Percentiles rank a stretch among this genome's conserved stretches.
These are phyloP conservation scores for Lordiphosa clarofinis DNA, from an alignment of 1,140 invertebrate genomes.

Conservation along the genomic window DNA sequence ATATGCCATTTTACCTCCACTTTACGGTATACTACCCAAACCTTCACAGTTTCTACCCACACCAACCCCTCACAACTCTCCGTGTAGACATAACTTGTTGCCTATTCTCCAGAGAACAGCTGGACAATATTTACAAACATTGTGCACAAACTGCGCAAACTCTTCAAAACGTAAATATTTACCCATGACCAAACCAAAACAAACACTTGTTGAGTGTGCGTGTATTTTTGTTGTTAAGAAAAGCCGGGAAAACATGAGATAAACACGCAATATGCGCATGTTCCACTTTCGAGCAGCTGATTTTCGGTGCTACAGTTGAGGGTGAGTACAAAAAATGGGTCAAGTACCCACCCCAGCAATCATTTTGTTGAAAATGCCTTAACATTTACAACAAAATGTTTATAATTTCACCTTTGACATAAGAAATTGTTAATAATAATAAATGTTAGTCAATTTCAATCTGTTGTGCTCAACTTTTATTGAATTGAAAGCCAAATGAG, in stretches of 20 bases:
- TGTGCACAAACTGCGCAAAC: conserved; percentile 55
- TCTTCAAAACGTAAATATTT: conserved; percentile 60
- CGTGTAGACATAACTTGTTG: conserved; percentile 39
- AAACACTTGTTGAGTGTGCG: conserved; percentile 58
- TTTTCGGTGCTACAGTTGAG: conserved; percentile 24
- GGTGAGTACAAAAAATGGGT: conserved; percentile 59
- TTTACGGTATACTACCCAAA: no score
- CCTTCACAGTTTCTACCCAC: background rate
- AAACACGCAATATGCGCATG: conserved; percentile 66
- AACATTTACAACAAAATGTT: background rate
- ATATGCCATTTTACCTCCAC: no score
- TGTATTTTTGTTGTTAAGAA: conserved; percentile 5
- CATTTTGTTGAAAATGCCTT: conserved; percentile 19
- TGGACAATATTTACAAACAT: conserved; percentile 55
- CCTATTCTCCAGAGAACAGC: conserved; percentile 21
- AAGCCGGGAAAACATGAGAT: conserved; percentile 37
- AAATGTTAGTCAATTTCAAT: no score
- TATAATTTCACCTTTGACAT: background rate
- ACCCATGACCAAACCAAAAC: conserved; percentile 51
- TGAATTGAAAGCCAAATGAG: no score
- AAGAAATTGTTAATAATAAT: no score
- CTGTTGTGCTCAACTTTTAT: no score
- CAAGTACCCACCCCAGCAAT: conserved; percentile 36
- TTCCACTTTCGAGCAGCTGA: conserved; percentile 56
- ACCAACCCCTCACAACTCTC: conserved; percentile 3